Conservation (phyloP, 2,113 vertebrate genomes). For the Tor tambroides region DNA sequence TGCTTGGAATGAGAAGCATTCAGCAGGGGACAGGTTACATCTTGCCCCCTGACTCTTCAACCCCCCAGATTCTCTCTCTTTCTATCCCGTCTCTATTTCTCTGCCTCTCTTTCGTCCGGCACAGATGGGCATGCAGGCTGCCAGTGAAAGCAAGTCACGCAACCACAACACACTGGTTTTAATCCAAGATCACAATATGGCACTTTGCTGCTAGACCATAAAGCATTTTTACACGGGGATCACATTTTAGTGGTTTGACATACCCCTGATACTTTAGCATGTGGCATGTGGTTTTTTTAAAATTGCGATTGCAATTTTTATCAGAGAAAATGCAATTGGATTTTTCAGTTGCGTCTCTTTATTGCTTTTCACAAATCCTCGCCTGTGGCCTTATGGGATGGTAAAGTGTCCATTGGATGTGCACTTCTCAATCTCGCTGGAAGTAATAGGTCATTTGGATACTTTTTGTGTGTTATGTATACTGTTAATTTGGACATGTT, state of each 20-base stretch:
- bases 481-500: background rate
- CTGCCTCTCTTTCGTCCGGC: background rate
- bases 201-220: slow-evolving; percentile 28
- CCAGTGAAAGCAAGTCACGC: slow-evolving; percentile 42
- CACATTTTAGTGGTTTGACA: slow-evolving; percentile 9
- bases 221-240: background rate
- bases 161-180: slow-evolving; percentile 51
- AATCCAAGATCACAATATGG: slow-evolving; percentile 51
- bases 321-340: background rate
- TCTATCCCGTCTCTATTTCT: slow-evolving; percentile 21
- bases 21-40: slow-evolving; percentile 63
- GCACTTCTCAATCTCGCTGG: background rate
- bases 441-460: background rate
- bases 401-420: background rate
- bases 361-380: background rate
- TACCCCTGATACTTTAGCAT: background rate
- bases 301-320: background rate
- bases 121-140: slow-evolving; percentile 56
- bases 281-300: background rate
- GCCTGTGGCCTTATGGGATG: background rate
- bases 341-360: background rate
- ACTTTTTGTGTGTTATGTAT: background rate
- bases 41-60: slow-evolving; percentile 59
- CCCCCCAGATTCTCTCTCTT: slow-evolving; percentile 34
- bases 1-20: slow-evolving; percentile 69